Conservation (phyloP, 2,888 invertebrate genomes). For the Eupithecia centaureata region DNA sequence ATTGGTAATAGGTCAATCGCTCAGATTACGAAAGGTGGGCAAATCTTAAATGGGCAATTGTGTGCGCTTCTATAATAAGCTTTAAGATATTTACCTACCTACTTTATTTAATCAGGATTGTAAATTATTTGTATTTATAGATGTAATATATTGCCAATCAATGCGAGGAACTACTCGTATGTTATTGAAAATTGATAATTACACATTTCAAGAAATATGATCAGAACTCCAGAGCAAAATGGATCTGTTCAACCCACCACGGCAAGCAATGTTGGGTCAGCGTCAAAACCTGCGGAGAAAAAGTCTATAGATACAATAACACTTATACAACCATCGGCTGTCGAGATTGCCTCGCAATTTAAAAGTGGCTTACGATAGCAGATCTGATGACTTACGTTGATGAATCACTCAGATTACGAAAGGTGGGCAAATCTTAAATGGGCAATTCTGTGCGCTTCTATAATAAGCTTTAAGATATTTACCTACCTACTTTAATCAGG, state of each 20-base stretch:
- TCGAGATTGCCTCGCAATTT: constrained; percentile 4
- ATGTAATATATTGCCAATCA: constrained; percentile 14
- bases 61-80: no score
- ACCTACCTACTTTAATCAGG: neutral
- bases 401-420: no score
- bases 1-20: no score
- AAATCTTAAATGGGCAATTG: no score
- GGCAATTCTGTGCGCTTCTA: no score
- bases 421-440: no score
- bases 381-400: neutral
- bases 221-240: constrained; percentile 18
- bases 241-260: constrained; percentile 25
- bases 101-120: neutral
- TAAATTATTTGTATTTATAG: constrained; percentile 6
- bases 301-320: neutral
- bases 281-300: neutral
- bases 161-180: constrained; percentile 15
- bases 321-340: constrained; percentile 6
- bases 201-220: constrained; percentile 16
- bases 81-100: neutral
- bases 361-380: neutral
- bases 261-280: constrained; percentile 21
- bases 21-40: no score
- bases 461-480: no score
- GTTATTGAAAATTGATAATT: constrained; percentile 9